Evolutionary conservation across 30 jellyfish, hydroid and myxozoan species (phyloP).

Genomic region (Aurelia sp.): DNA sequence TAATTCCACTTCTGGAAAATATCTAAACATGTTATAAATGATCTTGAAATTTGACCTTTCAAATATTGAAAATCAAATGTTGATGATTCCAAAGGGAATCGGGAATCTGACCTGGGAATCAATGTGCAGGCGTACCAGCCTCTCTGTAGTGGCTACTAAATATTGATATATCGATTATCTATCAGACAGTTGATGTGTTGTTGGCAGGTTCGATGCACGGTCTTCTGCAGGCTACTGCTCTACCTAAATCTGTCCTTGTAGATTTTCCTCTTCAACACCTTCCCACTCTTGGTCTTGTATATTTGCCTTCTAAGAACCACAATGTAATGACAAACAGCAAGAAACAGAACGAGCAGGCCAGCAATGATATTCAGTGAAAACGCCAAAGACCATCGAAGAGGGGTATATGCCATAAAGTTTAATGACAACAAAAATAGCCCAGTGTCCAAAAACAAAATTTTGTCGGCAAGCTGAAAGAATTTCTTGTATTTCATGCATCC

Average conservation of each 20-base stretch:
- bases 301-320: constrained; percentile 56
- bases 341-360: constrained; percentile 41
- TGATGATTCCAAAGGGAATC: no score
- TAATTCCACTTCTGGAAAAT: no score
- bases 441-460: constrained; percentile 46
- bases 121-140: no score
- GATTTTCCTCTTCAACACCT: constrained; percentile 52
- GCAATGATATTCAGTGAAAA: constrained; percentile 57
- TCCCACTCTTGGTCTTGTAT: constrained; percentile 34
- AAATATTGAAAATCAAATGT: no score
- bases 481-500: constrained; percentile 74
- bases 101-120: no score
- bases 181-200: no score
- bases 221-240: no score
- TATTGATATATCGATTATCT: no score
- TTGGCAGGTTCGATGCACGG: no score
- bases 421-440: constrained; percentile 51
- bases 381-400: constrained; percentile 27
- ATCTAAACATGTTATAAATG: no score
- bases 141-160: no score
- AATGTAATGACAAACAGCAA: constrained; percentile 25
- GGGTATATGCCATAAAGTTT: constrained; percentile 44
- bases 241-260: constrained; percentile 40
- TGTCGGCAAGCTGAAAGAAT: constrained; percentile 58
- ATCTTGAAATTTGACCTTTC: no score